Conservation (phyloP, 2,113 vertebrate species). For the Ceyx melanurus region DNA sequence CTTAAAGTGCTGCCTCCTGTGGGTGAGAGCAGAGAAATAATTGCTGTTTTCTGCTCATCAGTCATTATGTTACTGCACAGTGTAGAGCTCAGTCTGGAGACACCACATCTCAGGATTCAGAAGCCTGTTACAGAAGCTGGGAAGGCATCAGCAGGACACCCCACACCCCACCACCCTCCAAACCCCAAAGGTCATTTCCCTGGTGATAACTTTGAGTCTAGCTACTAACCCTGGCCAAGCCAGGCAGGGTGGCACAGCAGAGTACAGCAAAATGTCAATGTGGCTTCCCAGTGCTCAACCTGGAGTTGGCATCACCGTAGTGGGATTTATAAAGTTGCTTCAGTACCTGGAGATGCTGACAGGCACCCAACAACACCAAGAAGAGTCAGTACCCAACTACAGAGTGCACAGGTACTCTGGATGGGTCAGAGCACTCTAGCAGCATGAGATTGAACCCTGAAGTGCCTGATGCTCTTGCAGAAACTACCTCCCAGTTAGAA, state of each 20-base stretch:
- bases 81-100: accelerated
- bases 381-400: accelerated
- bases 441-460: accelerated
- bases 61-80: accelerated
- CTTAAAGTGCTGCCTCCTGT: not conserved
- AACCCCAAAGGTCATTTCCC: too few species aligned
- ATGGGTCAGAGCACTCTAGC: accelerated
- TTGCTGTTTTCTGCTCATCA: accelerated
- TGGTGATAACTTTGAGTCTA: not conserved
- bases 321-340: not conserved
- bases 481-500: not conserved
- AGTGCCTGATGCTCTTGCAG: accelerated
- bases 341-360: not conserved
- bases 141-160: not conserved
- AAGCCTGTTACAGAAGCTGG: not conserved
- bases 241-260: not conserved
- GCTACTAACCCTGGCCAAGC: too few species aligned
- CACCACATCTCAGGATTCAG: accelerated
- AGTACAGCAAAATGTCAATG: accelerated
- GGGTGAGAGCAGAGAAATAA: not conserved
- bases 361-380: not conserved
- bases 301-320: not conserved
- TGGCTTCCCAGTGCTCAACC: not conserved
- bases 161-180: not conserved
- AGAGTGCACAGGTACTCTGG: accelerated